Evolutionary conservation across 1,140 invertebrate species (phyloP).

Genomic region (Drosophila subpulchrella): DNA sequence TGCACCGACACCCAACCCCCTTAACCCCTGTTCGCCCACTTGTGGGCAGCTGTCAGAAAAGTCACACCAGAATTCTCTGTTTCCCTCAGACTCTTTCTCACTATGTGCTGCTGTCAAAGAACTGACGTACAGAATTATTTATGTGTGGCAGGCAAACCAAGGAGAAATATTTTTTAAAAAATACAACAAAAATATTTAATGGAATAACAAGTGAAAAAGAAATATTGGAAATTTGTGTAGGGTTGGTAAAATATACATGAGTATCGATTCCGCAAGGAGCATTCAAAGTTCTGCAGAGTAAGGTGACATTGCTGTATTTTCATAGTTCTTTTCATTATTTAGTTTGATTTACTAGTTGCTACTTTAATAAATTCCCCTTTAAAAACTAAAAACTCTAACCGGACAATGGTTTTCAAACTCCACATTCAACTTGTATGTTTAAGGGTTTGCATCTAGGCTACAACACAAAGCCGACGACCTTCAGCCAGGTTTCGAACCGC

Average conservation of each 20-base stretch:
- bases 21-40: conserved; percentile 2
- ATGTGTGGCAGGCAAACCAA: conserved; percentile 27
- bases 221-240: no score
- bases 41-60: conserved; percentile 69
- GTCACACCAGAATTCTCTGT: conserved; percentile 64
- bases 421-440: background rate
- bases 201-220: conserved; percentile 32
- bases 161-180: conserved; percentile 30
- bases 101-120: conserved; percentile 61
- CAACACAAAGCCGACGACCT: conserved; percentile 30
- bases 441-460: background rate
- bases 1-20: background rate
- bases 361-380: background rate
- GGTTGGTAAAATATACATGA: background rate
- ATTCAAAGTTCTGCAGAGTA: no score
- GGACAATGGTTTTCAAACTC: background rate
- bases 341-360: background rate
- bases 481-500: conserved; percentile 40
- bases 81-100: conserved; percentile 21
- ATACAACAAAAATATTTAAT: background rate
- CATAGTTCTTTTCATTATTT: background rate
- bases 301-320: no score
- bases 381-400: background rate
- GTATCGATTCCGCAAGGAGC: background rate
- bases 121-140: conserved; percentile 74